Percentiles rank a stretch among this genome's conserved stretches.
Evolutionary conservation across 2,888 invertebrate species (phyloP).

Genomic region (Nomada fucata): DNA sequence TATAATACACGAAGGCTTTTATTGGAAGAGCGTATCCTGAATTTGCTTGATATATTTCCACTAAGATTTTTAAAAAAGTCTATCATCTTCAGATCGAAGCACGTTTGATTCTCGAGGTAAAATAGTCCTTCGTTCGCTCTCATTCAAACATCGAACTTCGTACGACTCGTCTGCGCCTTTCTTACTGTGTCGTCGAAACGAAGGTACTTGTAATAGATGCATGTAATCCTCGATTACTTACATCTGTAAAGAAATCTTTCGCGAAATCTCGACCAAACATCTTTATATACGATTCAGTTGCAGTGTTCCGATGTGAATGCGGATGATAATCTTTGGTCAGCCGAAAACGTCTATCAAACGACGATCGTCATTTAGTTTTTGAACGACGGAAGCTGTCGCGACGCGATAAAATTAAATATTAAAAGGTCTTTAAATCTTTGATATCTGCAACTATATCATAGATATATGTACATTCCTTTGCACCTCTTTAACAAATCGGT

Average conservation of each 20-base stretch:
- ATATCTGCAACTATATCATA: constrained; percentile 50
- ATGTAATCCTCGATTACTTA: constrained; percentile 69
- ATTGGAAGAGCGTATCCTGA: constrained; percentile 52
- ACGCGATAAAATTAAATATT: constrained; percentile 59
- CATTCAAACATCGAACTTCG: constrained; percentile 52
- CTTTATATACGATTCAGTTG: constrained; percentile 45
- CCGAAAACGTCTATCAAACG: constrained; percentile 72
- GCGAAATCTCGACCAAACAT: constrained; percentile 54
- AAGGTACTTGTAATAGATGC: constrained; percentile 64
- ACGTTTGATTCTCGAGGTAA: constrained; percentile 54
- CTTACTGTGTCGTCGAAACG: constrained; percentile 55
- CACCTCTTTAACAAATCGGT: constrained; percentile 44
- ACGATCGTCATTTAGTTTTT: constrained; percentile 61
- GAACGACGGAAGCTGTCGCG: constrained; percentile 56
- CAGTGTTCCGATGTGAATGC: constrained; percentile 58
- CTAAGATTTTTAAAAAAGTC: constrained; percentile 34
- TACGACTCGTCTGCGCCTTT: constrained; percentile 41
- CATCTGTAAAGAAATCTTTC: constrained; percentile 56
- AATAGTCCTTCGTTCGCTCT: constrained; percentile 48
- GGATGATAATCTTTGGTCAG: constrained; percentile 76
- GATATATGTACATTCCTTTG: constrained; percentile 55
- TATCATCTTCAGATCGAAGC: constrained; percentile 42
- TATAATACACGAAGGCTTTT: constrained; percentile 47
- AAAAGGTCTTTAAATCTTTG: constrained; percentile 60
- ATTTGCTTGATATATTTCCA: constrained; percentile 29